Percentiles rank a stretch among this genome's conserved stretches.
Conservation (phyloP, 2,113 vertebrate species). For the Grus americana region DNA sequence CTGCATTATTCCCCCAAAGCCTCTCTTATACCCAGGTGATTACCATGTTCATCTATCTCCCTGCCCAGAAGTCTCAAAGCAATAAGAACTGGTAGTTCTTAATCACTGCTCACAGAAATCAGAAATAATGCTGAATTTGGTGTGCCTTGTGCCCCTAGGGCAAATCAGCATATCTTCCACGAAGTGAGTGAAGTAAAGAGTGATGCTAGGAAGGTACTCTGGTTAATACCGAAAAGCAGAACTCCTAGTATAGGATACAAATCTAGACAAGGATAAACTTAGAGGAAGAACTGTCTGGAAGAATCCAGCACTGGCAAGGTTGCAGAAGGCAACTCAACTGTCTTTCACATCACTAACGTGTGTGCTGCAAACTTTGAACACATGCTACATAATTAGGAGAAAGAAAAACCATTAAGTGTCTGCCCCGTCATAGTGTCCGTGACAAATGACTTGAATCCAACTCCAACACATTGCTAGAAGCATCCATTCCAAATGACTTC, state of each 20-base stretch:
- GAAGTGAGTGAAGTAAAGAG: not conserved
- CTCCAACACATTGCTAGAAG: not conserved
- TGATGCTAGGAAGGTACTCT: not conserved
- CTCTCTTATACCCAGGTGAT: not conserved
- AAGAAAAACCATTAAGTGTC: not conserved
- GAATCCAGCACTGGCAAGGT: not conserved
- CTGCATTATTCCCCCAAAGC: not conserved
- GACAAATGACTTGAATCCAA: not conserved
- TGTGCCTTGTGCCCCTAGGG: not conserved
- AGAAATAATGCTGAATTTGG: not conserved
- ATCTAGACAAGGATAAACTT: not conserved
- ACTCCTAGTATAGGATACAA: not conserved
- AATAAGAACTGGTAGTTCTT: not conserved
- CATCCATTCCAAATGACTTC: not conserved
- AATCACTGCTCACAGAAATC: not conserved
- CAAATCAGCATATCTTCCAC: not conserved
- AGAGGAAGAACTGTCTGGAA: not conserved
- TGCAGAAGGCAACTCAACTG: not conserved
- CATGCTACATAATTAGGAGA: not conserved
- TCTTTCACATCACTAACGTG: not conserved
- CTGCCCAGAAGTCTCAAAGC: not conserved
- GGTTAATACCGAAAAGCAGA: not conserved
- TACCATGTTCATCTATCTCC: not conserved
- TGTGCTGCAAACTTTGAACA: not conserved
- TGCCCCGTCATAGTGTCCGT: accelerated